Base-by-base conservation (phyloP, 2,888 invertebrate species). In the Meteorus colon region DNA sequence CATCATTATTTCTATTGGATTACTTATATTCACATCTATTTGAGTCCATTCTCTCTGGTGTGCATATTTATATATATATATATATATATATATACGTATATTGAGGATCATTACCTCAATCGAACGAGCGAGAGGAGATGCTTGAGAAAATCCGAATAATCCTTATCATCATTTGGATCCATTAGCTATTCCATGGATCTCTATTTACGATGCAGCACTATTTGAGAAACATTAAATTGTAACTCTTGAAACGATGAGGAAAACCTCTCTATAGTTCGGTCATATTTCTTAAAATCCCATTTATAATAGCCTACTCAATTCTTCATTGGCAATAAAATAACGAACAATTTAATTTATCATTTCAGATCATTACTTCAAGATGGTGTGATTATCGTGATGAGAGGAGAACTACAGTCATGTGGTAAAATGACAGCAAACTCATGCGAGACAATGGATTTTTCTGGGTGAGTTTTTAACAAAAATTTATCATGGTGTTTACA, bases 211-310 rank as follows among this genome's bases (percentile, higher is more conserved):
- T 71, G 66, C 74, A 51, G 55, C 73, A 65, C 75, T 66, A 79
- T 76, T 75, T 74, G 74, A 75, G 65, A 12, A 68, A 77, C 76
- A 76, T 63, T 78, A 75, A 79, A 78, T 79, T 79, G 74, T 55
- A 74, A 78, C 79, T 77, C 74, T 78, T 78, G 19, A 24, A 19
- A 19, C 65, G 65, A 60, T 65, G 59, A 68, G 34, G 41, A 59
- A 62, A 72, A 63, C 31, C 29, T 45, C 29, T 48, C 45, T 12
- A 45, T 70, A 14, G 60, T 63, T 34, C 10, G 16, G 10, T 24
- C 37, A 34, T 37, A 34, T 34, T 8, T 37, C 34, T 34, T 48
- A n/a, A 48, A 48, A 48, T 48, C n/a, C 48, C 10, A 16, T 16
- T 48, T 16, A 48, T 48, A 48, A 48, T 48, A 3, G 16, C 48